Percentiles rank a stretch among this genome's conserved stretches.
These are phyloP conservation scores for Phylloscopus collybita DNA, from an alignment of 2,797 vertebrate species.

Conservation along the genomic window DNA sequence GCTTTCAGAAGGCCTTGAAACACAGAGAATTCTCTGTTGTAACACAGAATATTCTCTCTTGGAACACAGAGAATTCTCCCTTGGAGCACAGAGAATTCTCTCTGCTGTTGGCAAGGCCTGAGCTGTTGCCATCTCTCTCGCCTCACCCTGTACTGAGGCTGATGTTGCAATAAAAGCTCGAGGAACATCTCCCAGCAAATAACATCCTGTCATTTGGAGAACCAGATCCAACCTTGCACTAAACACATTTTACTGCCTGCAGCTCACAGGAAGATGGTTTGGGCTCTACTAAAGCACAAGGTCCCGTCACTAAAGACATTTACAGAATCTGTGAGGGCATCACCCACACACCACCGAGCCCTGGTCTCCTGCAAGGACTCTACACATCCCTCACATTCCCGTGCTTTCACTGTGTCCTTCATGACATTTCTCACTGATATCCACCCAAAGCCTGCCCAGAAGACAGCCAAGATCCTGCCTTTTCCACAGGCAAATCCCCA, in stretches of 20 bases:
- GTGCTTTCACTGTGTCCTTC: rapidly evolving
- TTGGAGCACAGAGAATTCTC: neutral
- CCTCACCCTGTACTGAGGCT: neutral
- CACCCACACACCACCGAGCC: rapidly evolving
- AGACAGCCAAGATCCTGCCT: neutral
- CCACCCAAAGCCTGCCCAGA: neutral
- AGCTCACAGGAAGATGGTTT: neutral
- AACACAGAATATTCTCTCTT: neutral
- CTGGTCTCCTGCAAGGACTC: neutral
- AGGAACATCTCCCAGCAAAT: neutral
- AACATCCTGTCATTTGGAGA: neutral
- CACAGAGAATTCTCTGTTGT: neutral
- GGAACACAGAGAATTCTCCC: neutral
- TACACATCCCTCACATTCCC: rapidly evolving
- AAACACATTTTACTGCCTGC: neutral
- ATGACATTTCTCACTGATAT: neutral
- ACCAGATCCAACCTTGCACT: neutral
- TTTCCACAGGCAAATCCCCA: neutral
- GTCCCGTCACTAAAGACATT: rapidly evolving
- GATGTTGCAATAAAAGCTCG: neutral
- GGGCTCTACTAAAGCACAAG: neutral
- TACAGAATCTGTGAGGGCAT: rapidly evolving
- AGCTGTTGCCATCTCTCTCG: neutral
- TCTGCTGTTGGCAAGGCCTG: neutral
- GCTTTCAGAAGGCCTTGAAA: neutral